Conservation (phyloP, 2,888 invertebrate species). For the Homarus gammarus region DNA sequence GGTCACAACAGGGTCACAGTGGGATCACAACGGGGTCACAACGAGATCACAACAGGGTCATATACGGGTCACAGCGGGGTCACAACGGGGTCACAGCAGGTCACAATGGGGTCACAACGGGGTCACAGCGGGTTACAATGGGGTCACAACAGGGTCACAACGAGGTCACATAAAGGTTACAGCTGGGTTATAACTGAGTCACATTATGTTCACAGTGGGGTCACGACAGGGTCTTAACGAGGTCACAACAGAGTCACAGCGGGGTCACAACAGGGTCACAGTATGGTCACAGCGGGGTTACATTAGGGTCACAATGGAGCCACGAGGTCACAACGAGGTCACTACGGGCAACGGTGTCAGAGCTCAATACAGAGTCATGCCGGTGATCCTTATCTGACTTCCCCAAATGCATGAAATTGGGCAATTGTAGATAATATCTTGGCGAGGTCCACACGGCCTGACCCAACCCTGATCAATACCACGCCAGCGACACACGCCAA, state of each 20-base stretch:
- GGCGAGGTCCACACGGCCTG: slow-evolving; percentile 27
- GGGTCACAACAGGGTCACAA: no score
- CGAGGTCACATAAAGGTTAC: not conserved
- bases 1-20: not conserved
- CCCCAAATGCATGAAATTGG: slow-evolving; percentile 58
- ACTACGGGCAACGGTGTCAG: not conserved
- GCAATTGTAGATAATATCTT: slow-evolving; percentile 58
- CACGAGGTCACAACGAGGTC: not conserved
- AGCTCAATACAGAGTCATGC: slow-evolving; percentile 11
- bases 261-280: not conserved
- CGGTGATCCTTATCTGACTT: slow-evolving; percentile 45
- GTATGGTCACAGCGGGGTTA: not conserved
- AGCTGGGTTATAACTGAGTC: not conserved
- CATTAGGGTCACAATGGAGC: not conserved
- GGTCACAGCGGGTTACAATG: no score
- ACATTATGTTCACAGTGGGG: not conserved
- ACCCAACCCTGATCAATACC: slow-evolving; percentile 35
- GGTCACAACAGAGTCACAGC: not conserved
- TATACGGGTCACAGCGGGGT: no score
- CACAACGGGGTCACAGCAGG: no score
- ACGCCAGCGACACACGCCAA: slow-evolving; percentile 2
- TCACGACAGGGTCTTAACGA: no score
- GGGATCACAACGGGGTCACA: not conserved
- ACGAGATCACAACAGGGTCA: no score
- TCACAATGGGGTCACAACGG: no score